Percentiles rank a stretch among this genome's conserved stretches.
Conservation (phyloP, 2,888 invertebrate genomes). For the Nipponacmea schrenckii region DNA sequence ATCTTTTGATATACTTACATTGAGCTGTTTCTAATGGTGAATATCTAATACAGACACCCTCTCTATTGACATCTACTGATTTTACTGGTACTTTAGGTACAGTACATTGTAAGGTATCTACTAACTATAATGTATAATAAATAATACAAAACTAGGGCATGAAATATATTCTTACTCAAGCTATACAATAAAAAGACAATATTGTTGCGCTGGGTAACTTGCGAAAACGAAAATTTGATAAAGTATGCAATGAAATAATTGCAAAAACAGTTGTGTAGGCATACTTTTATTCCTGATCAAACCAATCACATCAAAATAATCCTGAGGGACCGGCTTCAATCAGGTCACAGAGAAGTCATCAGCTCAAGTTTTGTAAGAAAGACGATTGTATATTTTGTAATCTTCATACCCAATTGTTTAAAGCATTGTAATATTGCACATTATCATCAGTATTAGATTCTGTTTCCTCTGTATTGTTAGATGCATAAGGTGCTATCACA, state of each 20-base stretch:
- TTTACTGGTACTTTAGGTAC: slow-evolving; percentile 85
- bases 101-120: slow-evolving; percentile 88
- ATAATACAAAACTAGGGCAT: neutral
- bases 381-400: too few relatives aligned
- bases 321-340: too few relatives aligned
- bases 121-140: slow-evolving; percentile 73
- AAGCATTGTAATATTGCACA: slow-evolving; percentile 58
- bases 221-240: too few relatives aligned
- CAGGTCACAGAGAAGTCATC: too few relatives aligned
- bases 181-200: neutral
- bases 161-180: neutral
- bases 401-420: slow-evolving; percentile 57
- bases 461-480: slow-evolving; percentile 34
- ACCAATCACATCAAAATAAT: too few relatives aligned
- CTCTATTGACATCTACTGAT: slow-evolving; percentile 84
- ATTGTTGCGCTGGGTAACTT: slow-evolving; percentile 43
- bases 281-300: too few relatives aligned
- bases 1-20: slow-evolving; percentile 51
- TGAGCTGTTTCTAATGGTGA: slow-evolving; percentile 80
- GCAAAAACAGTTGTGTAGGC: too few relatives aligned
- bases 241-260: too few relatives aligned
- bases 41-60: slow-evolving; percentile 85
- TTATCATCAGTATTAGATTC: slow-evolving; percentile 31
- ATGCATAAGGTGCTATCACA: slow-evolving; percentile 52
- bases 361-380: too few relatives aligned